A percentile compares a stretch with the other conserved stretches of the same genome.
Conservation (phyloP, 2,113 vertebrate species). For the Chelonoidis abingdonii region DNA sequence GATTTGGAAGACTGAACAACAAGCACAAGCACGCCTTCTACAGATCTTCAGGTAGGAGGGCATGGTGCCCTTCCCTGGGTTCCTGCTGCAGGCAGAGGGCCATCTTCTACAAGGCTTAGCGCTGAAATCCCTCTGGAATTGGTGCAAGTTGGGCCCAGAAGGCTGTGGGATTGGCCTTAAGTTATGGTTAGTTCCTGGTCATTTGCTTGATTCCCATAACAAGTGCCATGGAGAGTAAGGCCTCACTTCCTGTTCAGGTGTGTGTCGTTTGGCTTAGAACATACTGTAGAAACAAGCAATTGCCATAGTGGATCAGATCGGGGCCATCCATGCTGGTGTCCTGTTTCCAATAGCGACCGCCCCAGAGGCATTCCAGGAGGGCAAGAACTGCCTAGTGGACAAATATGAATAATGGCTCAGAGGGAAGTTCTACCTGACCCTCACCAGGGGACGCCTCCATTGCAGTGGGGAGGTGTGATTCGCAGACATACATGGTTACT, state of each 20-base stretch:
- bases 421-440: not conserved
- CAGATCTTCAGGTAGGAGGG: conserved; percentile 84
- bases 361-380: not conserved
- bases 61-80: not conserved
- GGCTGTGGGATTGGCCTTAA: rapidly evolving
- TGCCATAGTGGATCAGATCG: not conserved
- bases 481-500: not conserved
- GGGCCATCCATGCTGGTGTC: not conserved
- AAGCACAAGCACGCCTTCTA: conserved; percentile 88
- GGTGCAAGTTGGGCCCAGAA: too few species aligned
- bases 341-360: not conserved
- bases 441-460: not conserved
- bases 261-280: not conserved
- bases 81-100: not conserved
- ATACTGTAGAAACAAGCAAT: not conserved
- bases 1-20: conserved; percentile 89
- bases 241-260: not conserved
- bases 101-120: rapidly evolving
- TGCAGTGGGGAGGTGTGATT: not conserved
- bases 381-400: not conserved
- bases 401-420: rapidly evolving
- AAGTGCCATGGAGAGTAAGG: not conserved
- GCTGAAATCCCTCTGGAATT: rapidly evolving
- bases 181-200: not conserved
- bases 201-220: not conserved